Base-by-base conservation (phyloP, 2,113 vertebrate genomes). In the Paramormyrops kingsleyae region DNA sequence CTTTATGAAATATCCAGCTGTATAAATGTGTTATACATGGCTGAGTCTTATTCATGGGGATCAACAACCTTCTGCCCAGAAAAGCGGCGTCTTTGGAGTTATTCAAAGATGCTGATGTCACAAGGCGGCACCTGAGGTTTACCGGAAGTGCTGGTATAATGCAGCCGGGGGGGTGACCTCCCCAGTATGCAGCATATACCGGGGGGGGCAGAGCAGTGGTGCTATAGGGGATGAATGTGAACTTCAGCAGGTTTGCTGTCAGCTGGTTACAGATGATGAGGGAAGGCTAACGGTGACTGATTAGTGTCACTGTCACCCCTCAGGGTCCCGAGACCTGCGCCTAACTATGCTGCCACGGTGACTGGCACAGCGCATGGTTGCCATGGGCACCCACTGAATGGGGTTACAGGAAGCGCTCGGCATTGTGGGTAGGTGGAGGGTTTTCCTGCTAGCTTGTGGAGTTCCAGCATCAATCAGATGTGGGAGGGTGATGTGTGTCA, bases 141-240 rank as follows among this genome's bases (percentile, higher is more conserved):
- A 42, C 17, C 10, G 1, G 9, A 39, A 31, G 35, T 77, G 35
- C 0, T 80, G 74, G 35, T 19, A 35, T 77, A 77, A 77, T 1
- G 31, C 15, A 2, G 62, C 2, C 5, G 1, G 74, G 5, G 74
- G 74, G 13, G 0, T 42, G 35, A 39, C 62, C 74, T 80, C 70
- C 74, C 27, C 31, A 44, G 88, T 56, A 27, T n/a, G 5, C 47
- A 88, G 52, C 50, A 66, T 90, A 88, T 62, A 88, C n/a, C 15
- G 74, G 17, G 35, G 31, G 0, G 21, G 52, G 56, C 39, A 83
- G 87, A 86, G n/a, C 19, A 83, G 21, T 88, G 59, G 59, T 46
- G 87, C n/a, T 47, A 84, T 62, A 39, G 87, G 17, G 52, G 80
- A 90, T 88, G 84, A 66, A 90, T 88, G 47, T 46, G 49, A 49